phyloP scores from a whole-genome alignment of 2,113 vertebrate genomes.

The Hiodon tergisus region DNA sequence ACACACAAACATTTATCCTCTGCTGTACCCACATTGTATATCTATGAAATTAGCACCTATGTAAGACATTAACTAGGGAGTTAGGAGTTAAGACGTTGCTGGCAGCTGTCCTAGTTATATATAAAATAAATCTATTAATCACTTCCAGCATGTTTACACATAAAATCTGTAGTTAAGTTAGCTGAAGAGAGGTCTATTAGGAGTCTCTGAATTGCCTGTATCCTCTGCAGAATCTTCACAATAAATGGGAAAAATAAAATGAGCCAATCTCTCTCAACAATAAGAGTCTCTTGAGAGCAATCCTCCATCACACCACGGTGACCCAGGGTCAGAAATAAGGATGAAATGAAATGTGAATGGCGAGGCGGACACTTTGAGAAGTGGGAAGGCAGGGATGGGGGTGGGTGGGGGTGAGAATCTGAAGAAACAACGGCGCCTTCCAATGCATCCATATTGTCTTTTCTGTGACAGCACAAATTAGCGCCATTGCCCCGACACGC shows the following conservation, averaged over 20 bases:
- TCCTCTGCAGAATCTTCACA: neutral
- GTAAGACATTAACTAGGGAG: no score
- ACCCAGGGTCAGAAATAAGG: conserved; percentile 2
- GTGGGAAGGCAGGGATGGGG: neutral
- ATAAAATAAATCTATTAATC: no score
- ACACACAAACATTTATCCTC: no score
- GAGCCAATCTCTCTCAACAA: neutral
- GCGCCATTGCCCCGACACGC: conserved; percentile 21
- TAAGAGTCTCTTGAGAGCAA: conserved; percentile 2
- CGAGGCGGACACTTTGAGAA: neutral
- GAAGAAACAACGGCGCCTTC: conserved; percentile 16
- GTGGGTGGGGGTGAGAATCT: neutral
- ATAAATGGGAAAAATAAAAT: neutral
- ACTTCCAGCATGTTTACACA: no score
- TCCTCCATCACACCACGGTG: neutral
- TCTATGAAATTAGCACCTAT: no score
- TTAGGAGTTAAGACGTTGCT: no score
- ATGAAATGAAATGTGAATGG: conserved; percentile 1
- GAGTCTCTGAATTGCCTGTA: neutral
- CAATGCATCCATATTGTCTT: conserved; percentile 31
- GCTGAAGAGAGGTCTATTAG: no score
- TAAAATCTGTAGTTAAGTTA: no score
- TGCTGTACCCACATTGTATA: no score
- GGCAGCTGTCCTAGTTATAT: no score
- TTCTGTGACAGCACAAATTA: conserved; percentile 44